Evolutionary conservation across 2,797 vertebrate genomes (phyloP).

Genomic region (Sarcoramphus papa): DNA sequence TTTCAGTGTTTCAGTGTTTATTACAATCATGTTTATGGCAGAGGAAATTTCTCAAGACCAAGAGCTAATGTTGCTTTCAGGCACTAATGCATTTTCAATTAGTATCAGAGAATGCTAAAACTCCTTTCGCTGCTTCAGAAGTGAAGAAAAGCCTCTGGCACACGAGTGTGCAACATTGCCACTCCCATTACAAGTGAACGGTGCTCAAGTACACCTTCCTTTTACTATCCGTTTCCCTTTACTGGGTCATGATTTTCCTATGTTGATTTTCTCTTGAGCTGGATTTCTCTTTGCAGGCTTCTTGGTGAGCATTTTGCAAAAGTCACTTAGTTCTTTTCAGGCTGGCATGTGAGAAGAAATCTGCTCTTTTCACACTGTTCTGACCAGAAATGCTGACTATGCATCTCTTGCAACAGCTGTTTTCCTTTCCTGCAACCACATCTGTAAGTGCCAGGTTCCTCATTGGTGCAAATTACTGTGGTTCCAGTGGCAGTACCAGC

Average conservation of each 20-base stretch:
- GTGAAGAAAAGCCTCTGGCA: background rate
- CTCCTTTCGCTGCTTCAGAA: background rate
- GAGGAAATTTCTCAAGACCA: background rate
- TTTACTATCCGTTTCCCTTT: background rate
- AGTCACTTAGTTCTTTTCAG: background rate
- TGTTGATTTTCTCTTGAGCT: background rate
- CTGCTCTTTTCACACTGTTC: background rate
- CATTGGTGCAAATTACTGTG: background rate
- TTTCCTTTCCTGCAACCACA: background rate
- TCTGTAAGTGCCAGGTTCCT: background rate
- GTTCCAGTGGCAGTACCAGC: background rate
- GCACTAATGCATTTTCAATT: background rate
- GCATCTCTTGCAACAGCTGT: background rate
- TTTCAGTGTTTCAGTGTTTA: slow-evolving; percentile 16
- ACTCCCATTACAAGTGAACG: background rate
- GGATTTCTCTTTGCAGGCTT: background rate
- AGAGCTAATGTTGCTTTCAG: slow-evolving; percentile 6
- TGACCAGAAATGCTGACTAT: background rate
- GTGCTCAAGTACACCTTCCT: background rate
- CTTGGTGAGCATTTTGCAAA: background rate
- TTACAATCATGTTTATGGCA: slow-evolving; percentile 5
- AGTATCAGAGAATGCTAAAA: background rate
- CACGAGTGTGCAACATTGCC: background rate
- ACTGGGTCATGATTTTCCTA: background rate
- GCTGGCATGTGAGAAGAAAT: background rate